Conservation (phyloP, 2,113 vertebrate genomes). For the Oriolus oriolus region DNA sequence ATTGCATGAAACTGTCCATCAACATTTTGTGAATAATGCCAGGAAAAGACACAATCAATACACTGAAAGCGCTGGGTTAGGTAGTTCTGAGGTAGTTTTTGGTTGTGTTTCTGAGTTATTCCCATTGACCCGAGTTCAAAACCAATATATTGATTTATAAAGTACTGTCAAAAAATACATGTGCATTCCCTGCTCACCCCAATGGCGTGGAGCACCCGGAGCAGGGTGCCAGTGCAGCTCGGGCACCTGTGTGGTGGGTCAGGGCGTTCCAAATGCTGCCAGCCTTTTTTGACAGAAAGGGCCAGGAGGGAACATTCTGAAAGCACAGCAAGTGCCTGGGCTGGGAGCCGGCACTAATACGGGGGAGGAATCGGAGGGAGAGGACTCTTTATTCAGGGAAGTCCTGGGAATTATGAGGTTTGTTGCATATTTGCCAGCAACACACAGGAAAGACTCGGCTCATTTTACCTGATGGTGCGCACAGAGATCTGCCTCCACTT, state of each 20-base stretch:
- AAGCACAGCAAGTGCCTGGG: not conserved
- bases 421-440: not conserved
- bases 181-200: constrained; percentile 64
- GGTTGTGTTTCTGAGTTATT: constrained; percentile 75
- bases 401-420: not conserved
- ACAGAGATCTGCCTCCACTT: not conserved
- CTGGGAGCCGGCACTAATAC: not conserved
- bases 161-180: constrained; percentile 76
- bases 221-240: not conserved
- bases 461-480: not conserved
- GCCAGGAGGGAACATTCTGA: not conserved
- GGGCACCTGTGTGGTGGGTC: not conserved
- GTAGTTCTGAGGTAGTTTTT: constrained; percentile 62
- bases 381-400: not conserved
- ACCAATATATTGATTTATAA: constrained; percentile 78
- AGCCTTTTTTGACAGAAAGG: not conserved
- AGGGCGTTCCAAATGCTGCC: not conserved
- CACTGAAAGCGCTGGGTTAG: constrained; percentile 70
- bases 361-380: not conserved
- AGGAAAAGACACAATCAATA: constrained; percentile 76
- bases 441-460: not conserved
- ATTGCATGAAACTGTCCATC: constrained; percentile 59
- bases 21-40: constrained; percentile 69
- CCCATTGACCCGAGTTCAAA: constrained; percentile 76
- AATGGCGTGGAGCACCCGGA: constrained; percentile 53